These are phyloP conservation scores for Lemur catta DNA, from an alignment of 2,797 vertebrate species.

Conservation along the genomic window DNA sequence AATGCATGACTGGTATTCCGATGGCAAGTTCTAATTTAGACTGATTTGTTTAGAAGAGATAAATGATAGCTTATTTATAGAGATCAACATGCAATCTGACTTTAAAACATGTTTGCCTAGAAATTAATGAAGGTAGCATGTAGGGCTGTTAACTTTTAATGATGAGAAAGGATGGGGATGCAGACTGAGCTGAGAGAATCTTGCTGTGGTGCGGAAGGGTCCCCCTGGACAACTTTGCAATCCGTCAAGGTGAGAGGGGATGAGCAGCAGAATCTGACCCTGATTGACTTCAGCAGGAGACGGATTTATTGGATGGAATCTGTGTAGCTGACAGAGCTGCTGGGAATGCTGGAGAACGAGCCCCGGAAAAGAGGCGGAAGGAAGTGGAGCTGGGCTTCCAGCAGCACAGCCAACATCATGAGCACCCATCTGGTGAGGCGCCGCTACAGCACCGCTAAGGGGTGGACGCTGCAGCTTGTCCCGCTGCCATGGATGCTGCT, in stretches of 20 bases:
- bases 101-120: conserved; percentile 56
- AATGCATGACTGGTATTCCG: neutral
- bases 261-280: neutral
- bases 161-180: neutral
- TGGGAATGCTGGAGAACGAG: neutral
- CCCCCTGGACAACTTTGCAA: neutral
- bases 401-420: neutral
- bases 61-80: conserved; percentile 55
- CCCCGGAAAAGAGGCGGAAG: neutral
- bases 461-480: neutral
- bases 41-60: conserved; percentile 56
- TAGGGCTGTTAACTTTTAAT: conserved; percentile 38
- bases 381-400: neutral
- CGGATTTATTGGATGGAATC: neutral
- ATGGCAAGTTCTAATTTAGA: conserved; percentile 50
- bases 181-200: neutral
- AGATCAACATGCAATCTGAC: conserved; percentile 47
- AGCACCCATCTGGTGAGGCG: neutral
- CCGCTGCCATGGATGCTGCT: neutral
- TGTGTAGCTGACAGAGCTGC: neutral
- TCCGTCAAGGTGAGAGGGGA: neutral
- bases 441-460: neutral
- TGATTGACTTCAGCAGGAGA: neutral
- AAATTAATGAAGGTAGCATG: conserved; percentile 45
- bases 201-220: neutral